Evolutionary conservation across 2,888 invertebrate genomes (phyloP).

Genomic region (Dicyrtoma fusca): DNA sequence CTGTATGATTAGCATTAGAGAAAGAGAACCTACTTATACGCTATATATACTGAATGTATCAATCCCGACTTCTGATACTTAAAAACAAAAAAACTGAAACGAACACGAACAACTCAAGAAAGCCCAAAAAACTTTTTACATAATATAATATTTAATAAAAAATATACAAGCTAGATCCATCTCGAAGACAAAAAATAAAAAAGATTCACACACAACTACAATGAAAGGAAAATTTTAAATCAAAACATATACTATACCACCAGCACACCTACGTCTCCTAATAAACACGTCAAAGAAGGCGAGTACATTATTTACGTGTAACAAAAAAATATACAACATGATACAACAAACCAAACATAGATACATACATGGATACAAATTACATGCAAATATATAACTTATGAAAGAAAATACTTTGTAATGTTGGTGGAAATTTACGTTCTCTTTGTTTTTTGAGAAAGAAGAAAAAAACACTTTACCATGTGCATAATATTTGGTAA

Average conservation of each 20-base stretch:
- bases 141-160: not conserved
- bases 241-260: slow-evolving; percentile 3
- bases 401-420: slow-evolving; percentile 7
- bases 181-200: not conserved
- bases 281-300: too few species aligned
- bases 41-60: not conserved
- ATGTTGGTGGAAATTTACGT: slow-evolving; percentile 23
- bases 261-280: not conserved
- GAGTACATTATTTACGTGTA: not conserved
- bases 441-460: slow-evolving; percentile 13
- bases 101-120: slow-evolving; percentile 17
- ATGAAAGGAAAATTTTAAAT: not conserved
- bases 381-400: slow-evolving; percentile 2
- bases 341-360: not conserved
- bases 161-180: slow-evolving; percentile 11
- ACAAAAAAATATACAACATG: not conserved
- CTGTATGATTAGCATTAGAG: slow-evolving; percentile 3
- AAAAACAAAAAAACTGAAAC: slow-evolving; percentile 18
- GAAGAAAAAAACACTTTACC: slow-evolving; percentile 23
- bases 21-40: slow-evolving; percentile 19
- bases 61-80: slow-evolving; percentile 17
- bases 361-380: not conserved
- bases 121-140: slow-evolving; percentile 24
- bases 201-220: slow-evolving; percentile 1
- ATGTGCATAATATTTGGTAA: slow-evolving; percentile 31